Base-by-base conservation (phyloP, 2,797 vertebrate genomes). In the Amazona ochrocephala region DNA sequence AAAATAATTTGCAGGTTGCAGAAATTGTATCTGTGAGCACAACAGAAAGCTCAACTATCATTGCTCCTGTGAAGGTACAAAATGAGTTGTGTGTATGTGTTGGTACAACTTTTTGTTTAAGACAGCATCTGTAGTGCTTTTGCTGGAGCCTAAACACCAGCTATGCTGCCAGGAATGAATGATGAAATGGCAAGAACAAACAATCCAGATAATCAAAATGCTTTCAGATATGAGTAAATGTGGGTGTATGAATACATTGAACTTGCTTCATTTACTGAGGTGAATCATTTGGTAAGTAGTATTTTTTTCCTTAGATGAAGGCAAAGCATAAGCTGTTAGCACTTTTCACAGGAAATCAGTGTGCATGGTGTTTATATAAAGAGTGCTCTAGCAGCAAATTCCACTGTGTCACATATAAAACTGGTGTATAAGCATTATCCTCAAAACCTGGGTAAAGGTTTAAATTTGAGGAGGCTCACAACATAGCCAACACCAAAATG, bases 121-220 rank as follows among this genome's bases (percentile, higher is more conserved):
- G 81, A 80, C 29, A 44, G 77, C 66, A 65, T 5, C 71, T 85
- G 51, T 54, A 92, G 75, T 44, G 53, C 61, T 89, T 82, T 72
- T 66, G 65, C 58, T 87, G 78, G 68, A 94, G 67, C 66, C 65
- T 70, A 87, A 37, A 60, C 37, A 56, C 37, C 16, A 81, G 66
- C 64, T 45, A 32, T 0, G 1, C 53, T 68, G 86, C 86, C 84
- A 85, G 60, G 58, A 86, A 67, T 14, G 56, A 77, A 74, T 74
- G 86, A 84, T 74, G 72, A 92, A 61, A 83, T 27, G 51, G 58
- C 45, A 82, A 88, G 83, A 94, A 82, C 66, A 89, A 93, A 60
- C 68, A 89, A 84, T 77, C 48, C 65, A 68, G 78, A 77, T 58
- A 42, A 94, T 94, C 94, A 96, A 96, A 95, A 95, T 93, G 72